Base-by-base conservation (phyloP, 1,140 invertebrate species). In the Lithobius niger region DNA sequence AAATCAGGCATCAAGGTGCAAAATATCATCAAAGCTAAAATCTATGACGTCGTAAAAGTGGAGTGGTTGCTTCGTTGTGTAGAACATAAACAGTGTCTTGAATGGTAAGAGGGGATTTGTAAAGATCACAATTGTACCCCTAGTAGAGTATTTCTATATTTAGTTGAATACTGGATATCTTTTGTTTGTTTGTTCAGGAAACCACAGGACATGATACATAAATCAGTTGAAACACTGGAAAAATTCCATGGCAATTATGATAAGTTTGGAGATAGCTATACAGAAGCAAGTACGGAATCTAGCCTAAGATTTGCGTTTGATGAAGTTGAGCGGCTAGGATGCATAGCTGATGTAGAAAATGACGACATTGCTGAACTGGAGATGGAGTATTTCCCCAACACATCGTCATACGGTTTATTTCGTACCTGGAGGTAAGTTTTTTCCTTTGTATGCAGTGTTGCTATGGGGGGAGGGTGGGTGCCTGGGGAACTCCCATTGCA, bases 231-330 rank as follows among this genome's bases (percentile, higher is more conserved):
- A 21, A 78, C 78, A 1, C 68, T 68, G 57, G 56, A 66, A 18
- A 59, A 67, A 53, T 68, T 85, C 43, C 48, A 61, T n/a, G 57
- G 67, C 27, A 61, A 71, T 13, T 87, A 75, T 65, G 85, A 88
- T 64, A 58, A 71, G 51, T 82, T 72, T 68, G 81, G 80, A 0
- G 86, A 90, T 64, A 82, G 77, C 60, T 89, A 76, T 62, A 76
- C 68, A 0, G 67, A 78, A 25, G 65, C 69, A 25, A 67, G n/a
- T n/a, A n/a, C n/a, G n/a, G n/a, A n/a, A n/a, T n/a, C n/a, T n/a
- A n/a, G n/a, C n/a, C n/a, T n/a, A n/a, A n/a, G n/a, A n/a, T n/a
- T n/a, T n/a, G n/a, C n/a, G n/a, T n/a, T n/a, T n/a, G n/a, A n/a
- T n/a, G n/a, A n/a, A n/a, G n/a, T n/a, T n/a, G n/a, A n/a, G n/a